phyloP scores from a whole-genome alignment of 2,797 vertebrate genomes.

The Sphenopsis melanotis region DNA sequence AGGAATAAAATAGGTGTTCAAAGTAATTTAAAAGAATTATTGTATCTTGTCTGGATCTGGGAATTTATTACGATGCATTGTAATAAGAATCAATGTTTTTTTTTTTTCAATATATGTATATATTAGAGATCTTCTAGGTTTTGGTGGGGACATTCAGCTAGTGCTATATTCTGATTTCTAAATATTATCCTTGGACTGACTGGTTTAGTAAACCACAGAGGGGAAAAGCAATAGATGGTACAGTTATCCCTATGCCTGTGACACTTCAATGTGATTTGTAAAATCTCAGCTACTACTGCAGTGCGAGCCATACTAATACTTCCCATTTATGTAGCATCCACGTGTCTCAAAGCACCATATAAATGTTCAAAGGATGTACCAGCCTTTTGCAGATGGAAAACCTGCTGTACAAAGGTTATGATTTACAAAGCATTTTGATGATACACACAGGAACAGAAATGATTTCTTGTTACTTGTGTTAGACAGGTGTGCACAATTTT shows the following conservation, averaged over 20 bases:
- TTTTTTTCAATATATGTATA: background rate
- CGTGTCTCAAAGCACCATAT: background rate
- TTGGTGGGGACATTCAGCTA: background rate
- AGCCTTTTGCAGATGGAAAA: background rate
- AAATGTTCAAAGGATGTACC: background rate
- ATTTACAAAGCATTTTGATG: background rate
- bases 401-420: background rate
- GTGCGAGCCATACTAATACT: background rate
- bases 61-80: background rate
- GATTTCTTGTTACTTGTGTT: background rate
- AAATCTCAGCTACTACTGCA: background rate
- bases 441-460: background rate
- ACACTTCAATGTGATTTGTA: background rate
- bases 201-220: background rate
- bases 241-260: background rate
- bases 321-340: background rate
- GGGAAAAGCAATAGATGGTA: background rate
- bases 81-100: background rate
- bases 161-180: background rate
- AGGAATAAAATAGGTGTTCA: background rate
- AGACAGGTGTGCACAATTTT: background rate
- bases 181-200: background rate
- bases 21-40: background rate
- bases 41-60: background rate
- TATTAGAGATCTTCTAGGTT: background rate